Percentiles rank a stretch among this genome's conserved stretches.
Evolutionary conservation across 2,888 invertebrate species (phyloP).

Genomic region (Heliconius ismenius): DNA sequence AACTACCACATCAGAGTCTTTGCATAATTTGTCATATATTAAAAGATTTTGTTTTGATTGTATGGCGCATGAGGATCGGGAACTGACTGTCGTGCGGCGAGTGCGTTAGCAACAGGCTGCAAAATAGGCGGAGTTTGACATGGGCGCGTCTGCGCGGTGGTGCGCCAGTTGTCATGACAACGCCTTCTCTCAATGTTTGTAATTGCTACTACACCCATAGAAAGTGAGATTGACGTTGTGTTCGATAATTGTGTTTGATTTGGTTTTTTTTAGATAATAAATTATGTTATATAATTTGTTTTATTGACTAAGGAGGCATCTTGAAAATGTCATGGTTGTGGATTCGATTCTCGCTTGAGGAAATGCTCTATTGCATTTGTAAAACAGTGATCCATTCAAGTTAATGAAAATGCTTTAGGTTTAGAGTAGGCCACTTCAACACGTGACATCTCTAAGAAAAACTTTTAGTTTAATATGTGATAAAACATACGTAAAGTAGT

Average conservation of each 20-base stretch:
- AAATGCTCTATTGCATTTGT: no score
- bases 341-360: no score
- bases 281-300: neutral
- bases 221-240: slow-evolving; percentile 65
- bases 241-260: slow-evolving; percentile 59
- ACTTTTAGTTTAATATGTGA: neutral
- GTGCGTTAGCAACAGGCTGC: slow-evolving; percentile 77
- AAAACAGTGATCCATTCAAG: no score
- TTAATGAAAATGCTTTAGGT: no score
- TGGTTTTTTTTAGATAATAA: slow-evolving; percentile 34
- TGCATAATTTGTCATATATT: slow-evolving; percentile 20
- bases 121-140: slow-evolving; percentile 64
- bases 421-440: no score
- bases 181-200: slow-evolving; percentile 76
- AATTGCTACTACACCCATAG: slow-evolving; percentile 57
- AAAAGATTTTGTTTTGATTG: slow-evolving; percentile 45
- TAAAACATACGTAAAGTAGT: neutral
- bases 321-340: neutral
- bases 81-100: slow-evolving; percentile 69
- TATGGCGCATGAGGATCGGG: slow-evolving; percentile 57
- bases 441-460: neutral
- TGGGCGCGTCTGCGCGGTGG: slow-evolving; percentile 68
- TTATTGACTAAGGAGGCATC: neutral
- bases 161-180: slow-evolving; percentile 70
- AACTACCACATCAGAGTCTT: slow-evolving; percentile 37